phyloP scores from a whole-genome alignment of 2,888 invertebrate species.

The Nudaria mundana region DNA sequence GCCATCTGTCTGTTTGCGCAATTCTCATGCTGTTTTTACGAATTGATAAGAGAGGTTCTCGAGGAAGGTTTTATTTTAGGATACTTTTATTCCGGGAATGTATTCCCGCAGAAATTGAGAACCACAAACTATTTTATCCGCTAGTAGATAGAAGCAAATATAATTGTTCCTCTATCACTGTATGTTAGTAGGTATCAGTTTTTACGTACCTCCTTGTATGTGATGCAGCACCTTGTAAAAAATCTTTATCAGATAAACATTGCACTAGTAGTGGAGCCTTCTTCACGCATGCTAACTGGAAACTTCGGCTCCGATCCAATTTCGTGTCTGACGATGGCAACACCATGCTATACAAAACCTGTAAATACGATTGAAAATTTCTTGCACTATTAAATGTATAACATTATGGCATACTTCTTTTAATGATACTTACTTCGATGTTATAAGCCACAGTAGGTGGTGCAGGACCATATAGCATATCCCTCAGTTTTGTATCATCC shows the following conservation, averaged over 20 bases:
- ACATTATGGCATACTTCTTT: background rate
- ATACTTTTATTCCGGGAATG: too few relatives aligned
- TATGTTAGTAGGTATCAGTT: too few relatives aligned
- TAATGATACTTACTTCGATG: constrained; percentile 52
- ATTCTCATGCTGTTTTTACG: too few relatives aligned
- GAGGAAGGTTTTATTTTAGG: too few relatives aligned
- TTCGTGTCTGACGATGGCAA: constrained; percentile 94
- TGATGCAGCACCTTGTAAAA: constrained; percentile 68
- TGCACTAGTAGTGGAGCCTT: constrained; percentile 76
- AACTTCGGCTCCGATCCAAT: constrained; percentile 83
- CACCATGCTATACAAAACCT: constrained; percentile 92
- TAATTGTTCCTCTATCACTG: too few relatives aligned
- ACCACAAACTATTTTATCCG: too few relatives aligned
- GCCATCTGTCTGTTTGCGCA: too few relatives aligned
- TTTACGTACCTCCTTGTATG: constrained; percentile 66
- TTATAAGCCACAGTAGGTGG: constrained; percentile 77
- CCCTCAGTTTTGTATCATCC: constrained; percentile 66
- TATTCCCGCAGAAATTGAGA: too few relatives aligned
- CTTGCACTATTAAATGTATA: too few relatives aligned
- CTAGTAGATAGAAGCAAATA: too few relatives aligned
- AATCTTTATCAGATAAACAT: constrained; percentile 73
- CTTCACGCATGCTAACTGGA: constrained; percentile 83
- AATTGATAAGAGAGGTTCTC: too few relatives aligned
- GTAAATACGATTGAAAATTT: too few relatives aligned
- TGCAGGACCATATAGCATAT: constrained; percentile 71